Conservation (phyloP, 37 sponge, comb jelly and placozoan genomes). For the Bolinopsis microptera region DNA sequence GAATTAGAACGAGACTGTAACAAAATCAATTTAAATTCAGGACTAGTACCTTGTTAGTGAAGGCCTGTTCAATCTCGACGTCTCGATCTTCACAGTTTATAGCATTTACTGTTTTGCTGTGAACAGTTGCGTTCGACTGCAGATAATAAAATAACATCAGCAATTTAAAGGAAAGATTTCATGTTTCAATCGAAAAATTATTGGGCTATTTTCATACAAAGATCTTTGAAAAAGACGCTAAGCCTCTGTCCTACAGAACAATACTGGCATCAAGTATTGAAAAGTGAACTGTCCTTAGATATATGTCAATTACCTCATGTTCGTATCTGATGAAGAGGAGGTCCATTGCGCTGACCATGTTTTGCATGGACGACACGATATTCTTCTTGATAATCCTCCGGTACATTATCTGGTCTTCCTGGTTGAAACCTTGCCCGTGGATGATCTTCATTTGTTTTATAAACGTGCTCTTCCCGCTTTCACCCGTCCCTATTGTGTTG, state of each 20-base stretch:
- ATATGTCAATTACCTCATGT: conserved; percentile 42
- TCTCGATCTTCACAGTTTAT: conserved; percentile 10
- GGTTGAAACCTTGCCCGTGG: conserved; percentile 48
- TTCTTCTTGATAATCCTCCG: conserved; percentile 63
- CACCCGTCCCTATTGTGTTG: conserved; percentile 46
- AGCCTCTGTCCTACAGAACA: too few species aligned
- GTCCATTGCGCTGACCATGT: conserved; percentile 53
- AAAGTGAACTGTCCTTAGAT: too few species aligned
- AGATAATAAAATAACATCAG: neutral
- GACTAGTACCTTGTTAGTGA: conserved; percentile 65
- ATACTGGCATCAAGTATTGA: too few species aligned
- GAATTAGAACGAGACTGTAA: too few species aligned
- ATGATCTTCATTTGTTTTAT: conserved; percentile 59
- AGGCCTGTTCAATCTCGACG: neutral
- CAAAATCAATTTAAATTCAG: too few species aligned
- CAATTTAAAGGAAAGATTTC: too few species aligned
- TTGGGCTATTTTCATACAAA: too few species aligned
- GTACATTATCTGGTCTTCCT: conserved; percentile 25
- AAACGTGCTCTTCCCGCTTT: conserved; percentile 60
- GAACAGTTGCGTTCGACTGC: conserved; percentile 26
- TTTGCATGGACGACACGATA: conserved; percentile 14
- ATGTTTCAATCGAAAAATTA: too few species aligned
- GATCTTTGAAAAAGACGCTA: too few species aligned
- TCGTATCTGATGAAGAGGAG: conserved; percentile 18
- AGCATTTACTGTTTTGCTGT: neutral